Percentiles rank a stretch among this genome's conserved stretches.
phyloP scores from a whole-genome alignment of 2,797 vertebrate species.

The Paedocypris micromegethes region DNA sequence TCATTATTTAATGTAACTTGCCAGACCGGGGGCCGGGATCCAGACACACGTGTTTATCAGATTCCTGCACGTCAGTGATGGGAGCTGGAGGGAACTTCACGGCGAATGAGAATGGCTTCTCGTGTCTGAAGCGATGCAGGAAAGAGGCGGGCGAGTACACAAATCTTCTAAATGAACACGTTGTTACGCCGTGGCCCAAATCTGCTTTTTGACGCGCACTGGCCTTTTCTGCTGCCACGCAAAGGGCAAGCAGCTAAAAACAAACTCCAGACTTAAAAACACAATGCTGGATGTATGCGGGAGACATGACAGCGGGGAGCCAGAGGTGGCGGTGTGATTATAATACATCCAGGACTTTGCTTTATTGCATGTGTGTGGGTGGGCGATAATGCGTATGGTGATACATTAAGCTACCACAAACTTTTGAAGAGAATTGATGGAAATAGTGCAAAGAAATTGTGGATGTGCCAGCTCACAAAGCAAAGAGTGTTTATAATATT shows the following conservation, averaged over 20 bases:
- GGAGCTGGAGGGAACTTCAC: slow-evolving; percentile 42
- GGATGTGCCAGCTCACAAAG: too few relatives aligned
- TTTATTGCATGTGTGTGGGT: too few relatives aligned
- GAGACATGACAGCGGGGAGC: too few relatives aligned
- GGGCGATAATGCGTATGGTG: too few relatives aligned
- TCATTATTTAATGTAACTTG: slow-evolving; percentile 49
- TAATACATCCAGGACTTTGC: too few relatives aligned
- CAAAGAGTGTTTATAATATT: too few relatives aligned
- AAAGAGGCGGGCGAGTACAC: slow-evolving; percentile 51
- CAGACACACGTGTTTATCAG: slow-evolving; percentile 47
- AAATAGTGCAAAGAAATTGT: too few relatives aligned
- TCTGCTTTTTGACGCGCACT: slow-evolving; percentile 44
- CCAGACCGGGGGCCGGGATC: slow-evolving; percentile 22
- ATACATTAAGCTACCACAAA: too few relatives aligned
- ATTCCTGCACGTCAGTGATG: slow-evolving; percentile 47
- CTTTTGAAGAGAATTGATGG: too few relatives aligned
- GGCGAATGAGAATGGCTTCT: slow-evolving; percentile 18
- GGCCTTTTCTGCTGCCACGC: slow-evolving; percentile 52
- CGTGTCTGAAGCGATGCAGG: neutral
- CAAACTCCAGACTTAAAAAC: slow-evolving; percentile 43
- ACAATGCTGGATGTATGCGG: too few relatives aligned
- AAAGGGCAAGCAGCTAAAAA: slow-evolving; percentile 59
- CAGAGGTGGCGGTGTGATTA: too few relatives aligned
- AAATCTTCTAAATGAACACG: slow-evolving; percentile 62
- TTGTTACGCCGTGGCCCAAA: slow-evolving; percentile 56